Evolutionary conservation across 2,888 invertebrate genomes (phyloP).

Genomic region (Acrobasis consociella): DNA sequence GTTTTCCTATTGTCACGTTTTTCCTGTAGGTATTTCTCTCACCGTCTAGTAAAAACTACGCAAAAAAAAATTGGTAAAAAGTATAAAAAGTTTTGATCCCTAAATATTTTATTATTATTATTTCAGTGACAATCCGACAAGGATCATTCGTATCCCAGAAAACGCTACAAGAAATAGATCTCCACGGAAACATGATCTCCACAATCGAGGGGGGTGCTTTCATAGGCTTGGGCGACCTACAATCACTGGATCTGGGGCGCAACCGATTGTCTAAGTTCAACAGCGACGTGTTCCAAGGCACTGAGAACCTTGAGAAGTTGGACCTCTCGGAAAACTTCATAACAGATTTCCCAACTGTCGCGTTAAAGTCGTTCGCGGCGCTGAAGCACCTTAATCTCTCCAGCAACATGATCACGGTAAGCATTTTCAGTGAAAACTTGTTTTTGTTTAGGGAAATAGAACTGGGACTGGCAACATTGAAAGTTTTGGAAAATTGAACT

Average conservation of each 20-base stretch:
- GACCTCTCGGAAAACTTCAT: constrained; percentile 95
- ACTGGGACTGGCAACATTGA: too few relatives aligned
- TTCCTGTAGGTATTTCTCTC: too few relatives aligned
- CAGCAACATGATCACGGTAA: constrained; percentile 92
- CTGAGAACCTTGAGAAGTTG: constrained; percentile 88
- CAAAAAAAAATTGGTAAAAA: too few relatives aligned
- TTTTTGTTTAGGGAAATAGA: too few relatives aligned
- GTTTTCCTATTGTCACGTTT: too few relatives aligned
- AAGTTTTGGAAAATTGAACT: too few relatives aligned
- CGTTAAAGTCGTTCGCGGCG: constrained; percentile 86
- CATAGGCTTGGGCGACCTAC: constrained; percentile 85
- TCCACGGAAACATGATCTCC: constrained; percentile 90
- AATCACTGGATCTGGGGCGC: constrained; percentile 87
- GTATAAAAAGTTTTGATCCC: too few relatives aligned
- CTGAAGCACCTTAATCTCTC: constrained; percentile 90
- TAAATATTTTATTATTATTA: constrained; percentile 9
- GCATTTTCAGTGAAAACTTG: constrained; percentile 32
- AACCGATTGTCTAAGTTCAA: constrained; percentile 92
- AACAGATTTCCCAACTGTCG: constrained; percentile 89
- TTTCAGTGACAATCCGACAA: constrained; percentile 85
- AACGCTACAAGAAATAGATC: constrained; percentile 88
- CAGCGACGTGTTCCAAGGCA: constrained; percentile 92
- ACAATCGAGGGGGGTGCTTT: constrained; percentile 90
- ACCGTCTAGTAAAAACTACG: too few relatives aligned
- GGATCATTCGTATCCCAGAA: constrained; percentile 88